Base-by-base conservation (phyloP, 2,113 vertebrate species). In the Anhinga rufa region DNA sequence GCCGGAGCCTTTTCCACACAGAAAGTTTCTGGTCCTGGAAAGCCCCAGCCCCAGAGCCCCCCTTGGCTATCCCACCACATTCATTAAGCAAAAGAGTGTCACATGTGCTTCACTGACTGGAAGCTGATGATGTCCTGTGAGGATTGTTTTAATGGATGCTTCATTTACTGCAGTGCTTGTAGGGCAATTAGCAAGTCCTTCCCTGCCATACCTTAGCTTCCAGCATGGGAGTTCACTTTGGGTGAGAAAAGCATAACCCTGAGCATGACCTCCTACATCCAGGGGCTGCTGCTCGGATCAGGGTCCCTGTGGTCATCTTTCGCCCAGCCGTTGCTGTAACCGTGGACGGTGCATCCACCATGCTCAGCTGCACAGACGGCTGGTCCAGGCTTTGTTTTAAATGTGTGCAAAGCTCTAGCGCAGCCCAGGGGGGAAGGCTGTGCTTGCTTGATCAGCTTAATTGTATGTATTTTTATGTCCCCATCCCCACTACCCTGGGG, bases 301-400 rank as follows among this genome's bases (percentile, higher is more conserved):
- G 75, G 48, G 18, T 54, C 57, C 66, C 34, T 2, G 0, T 2
- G 2, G 7, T 28, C 2, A 1, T 34, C 65, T 22, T 44, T 21
- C 9, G 44, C 20, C 46, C 74, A 69, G 44, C 44, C 5, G 1
- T 38, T 5, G 3, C 54, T 60, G 79, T 3, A 11, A 44, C n/a
- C 2, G 0, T 8, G 36, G 57, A 46, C 25, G n/a, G 36, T 5
- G 12, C 36, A 12, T 14, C 46, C 21, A 5, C 34, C 1, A 1
- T 17, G 49, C 40, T 22, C 49, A 32, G 49, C 49, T 5, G 25
- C 28, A 12, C 4, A 1, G 12, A 13, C 3, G 4, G 54, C 36
- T 7, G 20, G 15, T 18, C 55, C 36, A 15, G 78, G 44, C 64
- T 60, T 44, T 2, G 0, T 14, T 44, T 54, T 24, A 71, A 48